These are phyloP conservation scores for Sinella curviseta DNA, from an alignment of 1,140 invertebrate species.

Conservation along the genomic window DNA sequence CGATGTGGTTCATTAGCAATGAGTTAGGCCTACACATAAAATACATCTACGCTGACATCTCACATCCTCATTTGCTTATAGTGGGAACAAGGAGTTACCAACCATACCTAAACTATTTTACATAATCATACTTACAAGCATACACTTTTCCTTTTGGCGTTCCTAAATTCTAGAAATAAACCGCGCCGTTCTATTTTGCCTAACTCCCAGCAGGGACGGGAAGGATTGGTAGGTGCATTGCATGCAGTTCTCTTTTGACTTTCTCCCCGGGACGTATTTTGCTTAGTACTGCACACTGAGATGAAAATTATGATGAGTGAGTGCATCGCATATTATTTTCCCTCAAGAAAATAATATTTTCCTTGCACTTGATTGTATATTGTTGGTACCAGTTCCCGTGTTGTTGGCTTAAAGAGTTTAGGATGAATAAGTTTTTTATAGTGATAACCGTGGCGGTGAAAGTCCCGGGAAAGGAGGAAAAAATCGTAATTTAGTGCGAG, in stretches of 20 bases:
- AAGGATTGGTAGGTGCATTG: no score
- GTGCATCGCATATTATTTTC: neutral
- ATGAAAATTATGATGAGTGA: conserved; percentile 9
- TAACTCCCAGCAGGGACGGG: no score
- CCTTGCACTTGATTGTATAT: neutral
- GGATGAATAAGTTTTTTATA: neutral
- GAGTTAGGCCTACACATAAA: no score
- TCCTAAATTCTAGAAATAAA: no score
- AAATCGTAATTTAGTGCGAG: neutral
- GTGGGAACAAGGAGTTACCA: no score
- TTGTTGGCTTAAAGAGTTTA: neutral
- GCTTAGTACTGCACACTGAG: neutral
- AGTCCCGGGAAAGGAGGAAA: neutral
- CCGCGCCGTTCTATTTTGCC: no score
- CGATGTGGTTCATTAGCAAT: no score
- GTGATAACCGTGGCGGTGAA: neutral
- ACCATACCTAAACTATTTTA: no score
- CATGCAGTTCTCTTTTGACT: neutral
- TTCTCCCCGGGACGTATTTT: neutral
- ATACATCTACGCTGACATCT: no score
- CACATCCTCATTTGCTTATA: no score
- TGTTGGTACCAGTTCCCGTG: neutral
- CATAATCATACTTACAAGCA: no score
- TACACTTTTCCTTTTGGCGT: no score
- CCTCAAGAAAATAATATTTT: neutral